phyloP scores from a whole-genome alignment of 2,888 invertebrate genomes.

The Cosmorhoe ocellata region DNA sequence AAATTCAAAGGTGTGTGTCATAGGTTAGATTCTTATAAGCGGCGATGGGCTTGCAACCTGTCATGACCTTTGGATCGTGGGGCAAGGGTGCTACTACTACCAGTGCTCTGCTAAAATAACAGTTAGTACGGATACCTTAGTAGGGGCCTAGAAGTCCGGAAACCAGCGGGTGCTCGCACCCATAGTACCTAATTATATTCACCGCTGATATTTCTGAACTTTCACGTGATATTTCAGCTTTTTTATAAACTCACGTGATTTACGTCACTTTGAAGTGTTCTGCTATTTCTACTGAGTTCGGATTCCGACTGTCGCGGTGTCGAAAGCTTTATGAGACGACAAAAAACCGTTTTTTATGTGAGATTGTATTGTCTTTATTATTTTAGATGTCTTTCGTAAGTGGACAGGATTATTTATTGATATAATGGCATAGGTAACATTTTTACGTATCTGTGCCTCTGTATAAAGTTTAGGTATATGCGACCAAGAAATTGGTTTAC shows the following conservation, averaged over 20 bases:
- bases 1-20: no score
- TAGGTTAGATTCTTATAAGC: no score
- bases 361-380: conserved; percentile 54
- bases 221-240: conserved; percentile 77
- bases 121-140: no score
- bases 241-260: conserved; percentile 78
- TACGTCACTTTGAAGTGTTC: conserved; percentile 57
- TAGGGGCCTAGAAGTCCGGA: conserved; percentile 63
- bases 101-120: no score
- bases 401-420: conserved; percentile 14
- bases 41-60: no score
- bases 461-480: no score
- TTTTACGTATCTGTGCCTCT: background rate
- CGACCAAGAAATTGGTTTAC: no score
- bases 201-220: conserved; percentile 79
- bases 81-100: no score
- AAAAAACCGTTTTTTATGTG: conserved; percentile 65
- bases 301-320: conserved; percentile 69
- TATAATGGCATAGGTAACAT: conserved; percentile 4
- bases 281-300: conserved; percentile 56
- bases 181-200: conserved; percentile 82
- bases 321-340: conserved; percentile 73
- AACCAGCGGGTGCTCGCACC: conserved; percentile 77
- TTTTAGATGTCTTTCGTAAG: conserved; percentile 27
- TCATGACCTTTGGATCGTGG: no score